A percentile compares a stretch with the other conserved stretches of the same genome.
Evolutionary conservation across 2,797 vertebrate species (phyloP).

Genomic region (Tenualosa ilisha): DNA sequence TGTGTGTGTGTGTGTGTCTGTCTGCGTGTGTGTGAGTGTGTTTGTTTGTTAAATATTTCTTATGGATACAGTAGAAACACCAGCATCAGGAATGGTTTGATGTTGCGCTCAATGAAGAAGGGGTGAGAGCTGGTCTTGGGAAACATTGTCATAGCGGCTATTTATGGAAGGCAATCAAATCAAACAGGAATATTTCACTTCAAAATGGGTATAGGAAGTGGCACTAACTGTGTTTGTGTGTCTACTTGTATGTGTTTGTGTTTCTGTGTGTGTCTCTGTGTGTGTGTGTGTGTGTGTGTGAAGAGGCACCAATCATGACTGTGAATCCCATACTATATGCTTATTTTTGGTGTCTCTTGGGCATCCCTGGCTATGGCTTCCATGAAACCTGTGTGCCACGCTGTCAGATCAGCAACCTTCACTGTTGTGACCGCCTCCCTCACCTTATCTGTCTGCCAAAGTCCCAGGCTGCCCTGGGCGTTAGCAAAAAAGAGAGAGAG

Average conservation of each 20-base stretch:
- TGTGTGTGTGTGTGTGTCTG: no score
- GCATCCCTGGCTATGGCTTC: neutral
- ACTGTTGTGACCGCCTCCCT: slow-evolving; percentile 43
- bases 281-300: neutral
- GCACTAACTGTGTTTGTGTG: neutral
- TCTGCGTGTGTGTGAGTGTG: no score
- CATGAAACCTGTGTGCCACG: neutral
- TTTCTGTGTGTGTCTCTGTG: neutral
- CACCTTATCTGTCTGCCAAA: slow-evolving; percentile 40
- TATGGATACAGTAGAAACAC: no score
- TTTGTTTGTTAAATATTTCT: no score
- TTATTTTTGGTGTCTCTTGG: neutral
- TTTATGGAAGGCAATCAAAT: neutral
- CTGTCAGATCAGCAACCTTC: slow-evolving; percentile 32
- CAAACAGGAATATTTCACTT: neutral
- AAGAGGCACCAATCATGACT: neutral
- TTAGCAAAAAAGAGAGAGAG: neutral
- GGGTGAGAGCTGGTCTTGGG: neutral
- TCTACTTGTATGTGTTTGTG: neutral
- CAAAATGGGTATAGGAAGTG: neutral
- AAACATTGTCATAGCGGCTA: neutral
- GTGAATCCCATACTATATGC: neutral
- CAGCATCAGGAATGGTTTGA: neutral
- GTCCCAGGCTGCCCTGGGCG: slow-evolving; percentile 39
- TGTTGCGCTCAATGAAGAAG: neutral